Evolutionary conservation across 2,113 vertebrate genomes (phyloP).

Genomic region (Laticauda colubrina): DNA sequence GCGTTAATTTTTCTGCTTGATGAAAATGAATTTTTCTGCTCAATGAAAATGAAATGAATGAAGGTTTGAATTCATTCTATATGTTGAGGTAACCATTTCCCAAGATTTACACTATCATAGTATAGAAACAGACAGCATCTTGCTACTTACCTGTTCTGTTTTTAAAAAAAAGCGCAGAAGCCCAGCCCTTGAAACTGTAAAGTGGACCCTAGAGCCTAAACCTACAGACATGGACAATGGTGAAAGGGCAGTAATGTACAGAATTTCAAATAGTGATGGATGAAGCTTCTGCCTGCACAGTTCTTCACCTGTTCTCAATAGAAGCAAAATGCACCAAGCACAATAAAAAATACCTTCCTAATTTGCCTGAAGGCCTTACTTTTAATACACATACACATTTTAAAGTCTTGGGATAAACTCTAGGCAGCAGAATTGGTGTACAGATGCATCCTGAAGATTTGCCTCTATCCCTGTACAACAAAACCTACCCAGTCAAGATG

Average conservation of each 20-base stretch:
- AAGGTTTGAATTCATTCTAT: neutral
- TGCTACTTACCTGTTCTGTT: no score
- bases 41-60: neutral
- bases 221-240: neutral
- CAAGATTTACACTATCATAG: neutral
- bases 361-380: neutral
- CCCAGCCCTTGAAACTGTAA: neutral
- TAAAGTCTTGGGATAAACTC: neutral
- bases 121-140: neutral
- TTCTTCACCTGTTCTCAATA: neutral
- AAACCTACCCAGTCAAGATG: neutral
- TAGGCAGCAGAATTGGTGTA: neutral
- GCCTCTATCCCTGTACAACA: neutral
- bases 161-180: neutral
- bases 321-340: slow-evolving; percentile 1
- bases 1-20: neutral
- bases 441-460: neutral
- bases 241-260: neutral
- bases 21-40: neutral
- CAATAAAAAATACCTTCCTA: neutral
- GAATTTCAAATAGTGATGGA: neutral
- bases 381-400: neutral
- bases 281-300: neutral
- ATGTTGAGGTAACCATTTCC: neutral
- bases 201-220: neutral